Evolutionary conservation across 2,113 vertebrate genomes (phyloP), one percentile per base, ranked within the genome.

Genomic region (Noturus placidus): DNA sequence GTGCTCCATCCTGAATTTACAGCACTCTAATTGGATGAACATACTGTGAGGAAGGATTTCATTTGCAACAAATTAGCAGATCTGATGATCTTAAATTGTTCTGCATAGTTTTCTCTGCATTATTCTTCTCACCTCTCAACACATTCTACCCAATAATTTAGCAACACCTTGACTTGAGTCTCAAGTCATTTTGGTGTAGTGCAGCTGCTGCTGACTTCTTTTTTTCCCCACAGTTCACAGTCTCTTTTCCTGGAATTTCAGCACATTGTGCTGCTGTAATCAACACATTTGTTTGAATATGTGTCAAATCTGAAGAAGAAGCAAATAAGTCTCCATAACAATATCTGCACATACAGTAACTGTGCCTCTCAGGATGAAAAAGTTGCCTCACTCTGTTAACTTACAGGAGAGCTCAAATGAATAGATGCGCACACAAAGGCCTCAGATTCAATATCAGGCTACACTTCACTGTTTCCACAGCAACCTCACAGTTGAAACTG

Each of bases 1-100:
- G 86, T 56, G 85, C 85, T 87, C 86, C 67, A 80, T 92, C 90
- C 87, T 8, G 46, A 92, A 92, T 88, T 91, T 86, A 84, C 78
- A 13, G 82, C 82, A 33, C 38, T n/a, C 89, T 94, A 94, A 95
- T 94, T 93, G 86, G 90, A 92, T 90, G 88, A 81, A 65, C 87
- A 89, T 50, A 50, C 88, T 85, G 63, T 83, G 85, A 91, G 87
- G 89, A 89, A 80, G 86, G 59, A 63, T 87, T 89, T 86, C 83
- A 93, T 94, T 94, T 93, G 89, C 92, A 93, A 92, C 89, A 91
- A 93, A 94, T 95, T 94, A 95, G 92, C 89, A 88, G 56, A 90
- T 89, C 80, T 87, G 91, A 92, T 91, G 87, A 90, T 89, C 88
- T 92, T 88, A 91, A 92, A 94, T 94, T 90, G 93, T 91, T 91